phyloP scores from a whole-genome alignment of 2,888 invertebrate genomes.

The Bibio marci region DNA sequence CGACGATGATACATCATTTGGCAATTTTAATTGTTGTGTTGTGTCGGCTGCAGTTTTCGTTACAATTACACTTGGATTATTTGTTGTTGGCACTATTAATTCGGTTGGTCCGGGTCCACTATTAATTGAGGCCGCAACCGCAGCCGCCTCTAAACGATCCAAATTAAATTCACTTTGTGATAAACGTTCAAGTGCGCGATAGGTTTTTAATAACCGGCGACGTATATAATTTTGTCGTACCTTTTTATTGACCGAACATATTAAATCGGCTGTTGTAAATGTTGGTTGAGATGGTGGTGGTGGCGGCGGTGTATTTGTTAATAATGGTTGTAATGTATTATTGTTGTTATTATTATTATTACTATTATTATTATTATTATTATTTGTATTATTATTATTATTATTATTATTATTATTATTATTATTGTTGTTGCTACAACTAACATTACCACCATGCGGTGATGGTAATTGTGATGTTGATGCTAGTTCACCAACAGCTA shows the following conservation, averaged over 20 bases:
- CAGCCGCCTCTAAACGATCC: conserved; percentile 49
- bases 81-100: conserved; percentile 12
- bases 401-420: background rate
- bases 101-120: conserved; percentile 12
- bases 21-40: conserved; percentile 10
- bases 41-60: conserved; percentile 17
- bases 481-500: conserved; percentile 59
- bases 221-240: conserved; percentile 69
- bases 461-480: conserved; percentile 69
- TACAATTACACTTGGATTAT: conserved; percentile 16
- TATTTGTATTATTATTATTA: too few relatives aligned
- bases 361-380: background rate
- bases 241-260: conserved; percentile 65
- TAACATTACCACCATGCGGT: conserved; percentile 47
- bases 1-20: background rate
- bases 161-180: conserved; percentile 75
- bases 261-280: conserved; percentile 47
- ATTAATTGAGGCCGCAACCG: conserved; percentile 31
- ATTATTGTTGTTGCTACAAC: background rate
- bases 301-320: conserved; percentile 17
- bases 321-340: conserved; percentile 9
- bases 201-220: conserved; percentile 58
- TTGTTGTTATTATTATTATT: too few relatives aligned
- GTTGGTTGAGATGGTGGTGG: conserved; percentile 24
- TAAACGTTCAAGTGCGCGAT: conserved; percentile 61